A percentile compares a stretch with the other conserved stretches of the same genome.
Evolutionary conservation across 2,888 invertebrate genomes (phyloP).

Genomic region (Brachypalpus laphriformis): DNA sequence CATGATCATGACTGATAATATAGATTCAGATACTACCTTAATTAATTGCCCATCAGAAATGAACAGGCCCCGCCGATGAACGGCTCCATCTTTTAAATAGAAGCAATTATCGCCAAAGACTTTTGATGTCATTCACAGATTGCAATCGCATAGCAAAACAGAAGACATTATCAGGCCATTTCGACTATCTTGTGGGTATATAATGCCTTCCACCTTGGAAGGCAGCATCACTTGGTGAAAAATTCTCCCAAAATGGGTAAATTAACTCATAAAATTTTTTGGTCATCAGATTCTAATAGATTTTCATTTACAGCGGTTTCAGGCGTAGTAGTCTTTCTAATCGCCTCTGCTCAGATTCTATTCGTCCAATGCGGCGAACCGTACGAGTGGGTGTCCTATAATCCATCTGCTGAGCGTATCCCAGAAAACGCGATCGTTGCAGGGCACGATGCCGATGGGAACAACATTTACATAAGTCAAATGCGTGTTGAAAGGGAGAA

Average conservation of each 20-base stretch:
- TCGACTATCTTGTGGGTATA: slow-evolving; percentile 19
- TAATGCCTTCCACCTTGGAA: background rate
- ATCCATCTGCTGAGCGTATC: slow-evolving; percentile 25
- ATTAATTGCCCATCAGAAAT: slow-evolving; percentile 16
- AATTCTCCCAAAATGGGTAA: slow-evolving; percentile 44
- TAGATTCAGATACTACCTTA: slow-evolving; percentile 2
- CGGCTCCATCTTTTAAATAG: background rate
- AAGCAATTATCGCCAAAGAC: slow-evolving; percentile 6
- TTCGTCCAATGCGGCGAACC: background rate
- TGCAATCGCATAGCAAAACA: slow-evolving; percentile 20
- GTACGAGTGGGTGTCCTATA: slow-evolving; percentile 43
- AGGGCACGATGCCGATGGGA: slow-evolving; percentile 35
- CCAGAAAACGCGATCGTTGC: slow-evolving; percentile 33
- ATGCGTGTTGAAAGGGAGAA: slow-evolving; percentile 29
- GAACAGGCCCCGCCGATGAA: background rate
- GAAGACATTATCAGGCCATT: slow-evolving; percentile 9
- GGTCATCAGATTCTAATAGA: background rate
- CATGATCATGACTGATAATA: slow-evolving; percentile 8
- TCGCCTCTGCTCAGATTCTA: slow-evolving; percentile 7
- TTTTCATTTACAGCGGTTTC: slow-evolving; percentile 5
- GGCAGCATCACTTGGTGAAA: slow-evolving; percentile 14
- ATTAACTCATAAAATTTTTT: too few species aligned
- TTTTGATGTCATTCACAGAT: slow-evolving; percentile 30
- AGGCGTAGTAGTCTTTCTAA: background rate
- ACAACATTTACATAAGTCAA: slow-evolving; percentile 30